Base-by-base conservation (phyloP, 2,888 invertebrate species). In the Luperina testacea region DNA sequence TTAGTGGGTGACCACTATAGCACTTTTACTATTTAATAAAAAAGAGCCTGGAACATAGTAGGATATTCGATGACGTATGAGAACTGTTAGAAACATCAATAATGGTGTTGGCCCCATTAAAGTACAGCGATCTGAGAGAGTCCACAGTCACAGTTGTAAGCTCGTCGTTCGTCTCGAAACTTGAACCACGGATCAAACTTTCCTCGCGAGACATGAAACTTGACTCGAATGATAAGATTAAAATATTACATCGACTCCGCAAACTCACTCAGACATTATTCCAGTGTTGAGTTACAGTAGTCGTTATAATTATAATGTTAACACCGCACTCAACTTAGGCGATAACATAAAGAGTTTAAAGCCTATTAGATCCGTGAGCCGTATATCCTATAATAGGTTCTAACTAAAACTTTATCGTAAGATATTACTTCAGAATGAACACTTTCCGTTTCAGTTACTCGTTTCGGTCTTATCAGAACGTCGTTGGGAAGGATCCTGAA, bases 221-320 rank as follows among this genome's bases (percentile, higher is more conserved):
- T 94, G 94, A 94, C 94, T 95, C 92, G 89, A 94, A 93, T 93
- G 95, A 96, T 96, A 95, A 96, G 95, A 96, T 96, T 96, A 96
- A 95, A 96, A 96, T 95, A 95, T 95, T 95, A 95, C 94, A 93
- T 93, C 91, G 92, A 90, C 94, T 94, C 92, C 91, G 88, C 92
- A 91, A 94, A 94, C 94, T 94, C 90, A 88, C 90, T 91, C 90
- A 86, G 91, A 93, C 93, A 93, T 93, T 92, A 92, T 91, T 92
- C 90, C 89, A 88, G 88, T 88, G 88, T 90, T 88, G 87, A 90
- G 89, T 90, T 89, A 92, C 89, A 90, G 86, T 89, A 92, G 89
- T 92, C 92, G 87, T 92, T 92, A 87, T 87, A 89, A 89, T 89
- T 90, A 90, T 92, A 90, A 91, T 91, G 90, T 90, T 90, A 90